phyloP scores from a whole-genome alignment of 2,797 vertebrate genomes.

The Meriones psammophilus region DNA sequence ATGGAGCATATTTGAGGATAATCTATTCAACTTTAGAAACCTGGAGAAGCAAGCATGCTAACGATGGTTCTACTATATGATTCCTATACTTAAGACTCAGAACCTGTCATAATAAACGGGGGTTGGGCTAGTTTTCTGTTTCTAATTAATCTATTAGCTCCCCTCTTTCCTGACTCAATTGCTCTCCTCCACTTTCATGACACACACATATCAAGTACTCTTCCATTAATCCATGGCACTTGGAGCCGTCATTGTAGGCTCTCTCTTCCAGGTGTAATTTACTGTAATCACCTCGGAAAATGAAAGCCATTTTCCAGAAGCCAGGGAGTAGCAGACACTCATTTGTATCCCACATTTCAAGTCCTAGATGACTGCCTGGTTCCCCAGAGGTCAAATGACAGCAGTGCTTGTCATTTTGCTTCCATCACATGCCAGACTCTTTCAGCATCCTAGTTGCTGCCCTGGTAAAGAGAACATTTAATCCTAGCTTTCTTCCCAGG shows the following conservation, averaged over 20 bases:
- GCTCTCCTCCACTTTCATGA: slow-evolving; percentile 38
- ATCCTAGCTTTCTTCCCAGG: neutral
- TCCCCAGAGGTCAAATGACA: slow-evolving; percentile 69
- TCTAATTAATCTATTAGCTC: slow-evolving; percentile 79
- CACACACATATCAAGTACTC: neutral
- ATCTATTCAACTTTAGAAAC: slow-evolving; percentile 68
- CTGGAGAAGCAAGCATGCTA: slow-evolving; percentile 46
- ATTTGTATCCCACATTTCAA: slow-evolving; percentile 74
- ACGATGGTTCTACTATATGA: slow-evolving; percentile 8
- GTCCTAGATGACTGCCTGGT: slow-evolving; percentile 66
- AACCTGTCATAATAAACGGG: slow-evolving; percentile 66
- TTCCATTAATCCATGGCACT: slow-evolving; percentile 57
- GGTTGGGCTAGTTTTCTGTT: slow-evolving; percentile 62
- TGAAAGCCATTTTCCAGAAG: slow-evolving; percentile 58
- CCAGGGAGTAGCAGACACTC: slow-evolving; percentile 64
- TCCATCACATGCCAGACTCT: fast-evolving
- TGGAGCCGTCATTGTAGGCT: slow-evolving; percentile 52
- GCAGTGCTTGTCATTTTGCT: neutral
- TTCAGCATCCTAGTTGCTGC: neutral
- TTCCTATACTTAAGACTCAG: slow-evolving; percentile 67
- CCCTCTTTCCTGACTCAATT: slow-evolving; percentile 23
- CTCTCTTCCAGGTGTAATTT: slow-evolving; percentile 73
- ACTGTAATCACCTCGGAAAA: slow-evolving; percentile 73
- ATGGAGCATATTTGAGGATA: slow-evolving; percentile 61
- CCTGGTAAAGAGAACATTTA: neutral